These are phyloP conservation scores for Acholoe squamosa DNA, from an alignment of 2,888 invertebrate genomes.

Conservation along the genomic window DNA sequence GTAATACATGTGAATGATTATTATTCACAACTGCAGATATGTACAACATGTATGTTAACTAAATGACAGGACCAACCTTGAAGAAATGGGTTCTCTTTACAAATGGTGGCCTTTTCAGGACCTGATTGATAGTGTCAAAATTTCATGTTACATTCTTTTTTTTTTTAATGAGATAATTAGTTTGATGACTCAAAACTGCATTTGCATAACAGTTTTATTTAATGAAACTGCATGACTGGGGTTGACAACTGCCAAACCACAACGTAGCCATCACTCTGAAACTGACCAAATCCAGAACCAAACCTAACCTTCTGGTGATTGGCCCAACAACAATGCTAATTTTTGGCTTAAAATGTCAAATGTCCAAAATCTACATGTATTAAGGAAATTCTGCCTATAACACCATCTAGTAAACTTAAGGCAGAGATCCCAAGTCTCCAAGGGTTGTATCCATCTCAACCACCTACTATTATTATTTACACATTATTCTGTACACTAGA, in stretches of 20 bases:
- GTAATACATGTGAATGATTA: not conserved
- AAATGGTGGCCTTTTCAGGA: not conserved
- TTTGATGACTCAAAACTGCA: not conserved
- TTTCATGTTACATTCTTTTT: too few relatives aligned
- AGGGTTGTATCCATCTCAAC: not conserved
- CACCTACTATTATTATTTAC: constrained; percentile 31
- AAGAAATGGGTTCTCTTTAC: not conserved
- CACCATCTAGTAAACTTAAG: not conserved
- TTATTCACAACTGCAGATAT: not conserved
- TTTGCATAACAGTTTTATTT: not conserved
- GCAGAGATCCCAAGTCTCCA: not conserved
- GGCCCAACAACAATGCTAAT: not conserved
- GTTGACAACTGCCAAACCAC: too few relatives aligned
- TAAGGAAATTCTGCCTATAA: not conserved
- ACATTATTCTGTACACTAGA: constrained; percentile 30
- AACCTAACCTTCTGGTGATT: not conserved
- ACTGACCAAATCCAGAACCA: not conserved
- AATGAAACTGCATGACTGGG: not conserved
- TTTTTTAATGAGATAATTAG: too few relatives aligned
- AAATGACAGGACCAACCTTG: not conserved
- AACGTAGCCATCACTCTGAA: not conserved
- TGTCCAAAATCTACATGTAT: not conserved
- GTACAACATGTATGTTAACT: not conserved
- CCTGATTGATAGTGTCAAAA: not conserved
- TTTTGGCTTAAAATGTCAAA: not conserved